Base-by-base conservation (phyloP, 2,888 invertebrate genomes). In the Sminthurides aquaticus region DNA sequence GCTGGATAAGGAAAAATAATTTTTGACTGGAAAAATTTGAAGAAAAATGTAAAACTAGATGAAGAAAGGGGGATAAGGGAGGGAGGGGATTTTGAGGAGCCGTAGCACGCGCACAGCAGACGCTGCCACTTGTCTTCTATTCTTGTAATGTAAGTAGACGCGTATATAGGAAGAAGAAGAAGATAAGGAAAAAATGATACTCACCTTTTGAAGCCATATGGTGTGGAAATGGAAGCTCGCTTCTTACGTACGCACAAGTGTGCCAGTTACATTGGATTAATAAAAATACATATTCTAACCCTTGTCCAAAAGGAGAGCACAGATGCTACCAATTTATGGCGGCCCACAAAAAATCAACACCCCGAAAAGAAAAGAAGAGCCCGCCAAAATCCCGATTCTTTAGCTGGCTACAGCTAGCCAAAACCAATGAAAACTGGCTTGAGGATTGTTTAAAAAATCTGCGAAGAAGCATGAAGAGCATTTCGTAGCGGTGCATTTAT, bases 131-230 rank as follows among this genome's bases (percentile, higher is more conserved):
- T 58, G 34, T 34, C 59, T 43, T 11, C 48, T 20, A 34, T 34
- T 34, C 8, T 34, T 34, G 43, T n/a, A n/a, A n/a, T 34, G 43
- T 34, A 34, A 34, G 15, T 11, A 34, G 43, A n/a, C n/a, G n/a
- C n/a, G n/a, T n/a, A n/a, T 34, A 15, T 34, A 34, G 43, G 8
- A 34, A 34, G 43, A 18, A 25, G 29, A 48, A 25, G 25, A 49
- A 59, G 22, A 24, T 43, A 15, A 24, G 48, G 3, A 59, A 59
- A 59, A 59, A 59, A 59, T 59, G 18, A 59, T 22, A 26, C 48
- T 34, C 48, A 43, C 59, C 59, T 59, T 59, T 59, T 43, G 48
- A 34, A 59, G 59, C 59, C 59, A 59, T 59, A 59, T 59, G 59
- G 59, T 49, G 59, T 43, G 24, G 59, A 22, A 48, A 49, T 1